These are phyloP conservation scores for Diadromus collaris DNA, from an alignment of 2,888 invertebrate species.

Conservation along the genomic window DNA sequence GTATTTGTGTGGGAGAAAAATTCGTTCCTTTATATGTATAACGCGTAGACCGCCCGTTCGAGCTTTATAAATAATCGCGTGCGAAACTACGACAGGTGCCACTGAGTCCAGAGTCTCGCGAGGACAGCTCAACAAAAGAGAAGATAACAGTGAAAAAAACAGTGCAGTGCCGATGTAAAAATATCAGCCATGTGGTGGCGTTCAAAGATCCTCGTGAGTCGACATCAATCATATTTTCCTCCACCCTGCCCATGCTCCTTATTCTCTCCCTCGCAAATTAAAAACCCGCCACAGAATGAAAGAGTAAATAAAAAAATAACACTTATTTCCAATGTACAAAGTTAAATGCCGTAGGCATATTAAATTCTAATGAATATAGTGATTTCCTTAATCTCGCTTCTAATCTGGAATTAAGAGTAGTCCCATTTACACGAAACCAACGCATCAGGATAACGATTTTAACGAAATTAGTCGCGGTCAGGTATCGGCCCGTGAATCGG, in stretches of 20 bases:
- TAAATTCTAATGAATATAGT: constrained; percentile 56
- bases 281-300: constrained; percentile 16
- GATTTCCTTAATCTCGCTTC: constrained; percentile 62
- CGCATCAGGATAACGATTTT: constrained; percentile 18
- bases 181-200: constrained; percentile 11
- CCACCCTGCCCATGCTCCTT: background rate
- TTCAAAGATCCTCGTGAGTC: constrained; percentile 48
- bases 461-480: constrained; percentile 36
- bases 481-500: background rate
- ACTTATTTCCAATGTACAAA: constrained; percentile 61
- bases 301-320: constrained; percentile 39
- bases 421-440: constrained; percentile 35
- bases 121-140: constrained; percentile 44
- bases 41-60: constrained; percentile 21
- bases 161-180: constrained; percentile 2
- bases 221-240: constrained; percentile 47
- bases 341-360: constrained; percentile 56
- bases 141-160: constrained; percentile 9
- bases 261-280: constrained; percentile 25
- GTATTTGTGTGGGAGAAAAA: constrained; percentile 2
- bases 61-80: constrained; percentile 55
- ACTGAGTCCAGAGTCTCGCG: constrained; percentile 45
- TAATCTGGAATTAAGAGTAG: constrained; percentile 54
- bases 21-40: constrained; percentile 13
- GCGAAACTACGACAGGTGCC: constrained; percentile 31